phyloP scores from a whole-genome alignment of 2,797 vertebrate species.

The Echiichthys vipera region DNA sequence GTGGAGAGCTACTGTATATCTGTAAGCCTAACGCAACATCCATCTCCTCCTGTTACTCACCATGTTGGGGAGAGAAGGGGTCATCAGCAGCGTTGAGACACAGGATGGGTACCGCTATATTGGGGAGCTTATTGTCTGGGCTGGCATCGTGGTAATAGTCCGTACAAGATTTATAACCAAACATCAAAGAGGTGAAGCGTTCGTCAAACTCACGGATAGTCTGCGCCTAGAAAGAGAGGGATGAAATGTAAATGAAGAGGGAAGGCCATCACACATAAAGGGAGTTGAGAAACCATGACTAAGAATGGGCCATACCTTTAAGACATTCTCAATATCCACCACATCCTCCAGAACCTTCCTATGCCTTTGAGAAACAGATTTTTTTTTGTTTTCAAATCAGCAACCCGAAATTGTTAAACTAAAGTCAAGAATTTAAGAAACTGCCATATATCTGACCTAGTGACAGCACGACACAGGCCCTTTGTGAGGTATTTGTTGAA shows the following conservation, averaged over 20 bases:
- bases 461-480: constrained; percentile 73
- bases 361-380: constrained; percentile 77
- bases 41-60: constrained; percentile 67
- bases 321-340: constrained; percentile 84
- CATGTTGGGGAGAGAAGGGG: constrained; percentile 85
- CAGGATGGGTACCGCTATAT: constrained; percentile 82
- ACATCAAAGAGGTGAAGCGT: constrained; percentile 83
- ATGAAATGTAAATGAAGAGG: not conserved
- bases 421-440: not conserved
- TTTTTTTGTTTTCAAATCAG: not conserved
- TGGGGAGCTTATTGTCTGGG: constrained; percentile 80
- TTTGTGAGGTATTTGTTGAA: constrained; percentile 85
- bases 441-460: constrained; percentile 58
- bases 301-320: constrained; percentile 77
- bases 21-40: not conserved
- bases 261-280: not conserved
- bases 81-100: constrained; percentile 90
- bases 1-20: not conserved
- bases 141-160: constrained; percentile 87
- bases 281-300: rapidly evolving
- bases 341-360: constrained; percentile 83
- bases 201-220: constrained; percentile 89
- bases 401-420: not conserved
- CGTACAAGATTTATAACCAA: constrained; percentile 84
- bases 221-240: constrained; percentile 75